Evolutionary conservation across 2,113 vertebrate species (phyloP), one percentile per base, ranked within the genome.

Genomic region (Gulo gulo): DNA sequence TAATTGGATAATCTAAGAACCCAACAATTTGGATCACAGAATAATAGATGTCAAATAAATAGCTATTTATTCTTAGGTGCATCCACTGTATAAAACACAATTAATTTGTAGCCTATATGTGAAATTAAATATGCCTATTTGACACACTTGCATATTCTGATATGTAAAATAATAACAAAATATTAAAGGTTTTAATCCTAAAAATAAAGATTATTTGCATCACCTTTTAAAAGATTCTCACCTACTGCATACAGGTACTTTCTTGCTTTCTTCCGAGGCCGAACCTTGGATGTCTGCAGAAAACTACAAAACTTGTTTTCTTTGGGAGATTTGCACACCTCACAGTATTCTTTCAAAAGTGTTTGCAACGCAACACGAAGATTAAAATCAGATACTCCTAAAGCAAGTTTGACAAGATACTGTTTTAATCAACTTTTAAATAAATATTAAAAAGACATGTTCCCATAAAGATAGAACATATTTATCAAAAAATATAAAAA

Each of bases 231-330:
- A 90, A 96, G 94, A 55, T 95, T 98, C 98, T 98, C 97, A 99
- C 99, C 99, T 98, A 99, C 99, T 91, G 99, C 99, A 97, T 99
- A 99, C 95, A 99, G 99, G 98, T 99, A 99, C 98, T 99, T 99
- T 97, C 99, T 99, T 82, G 99, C 99, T 99, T 99, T 99, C 98
- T 99, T 99, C 97, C 99, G 99, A 57, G 99, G 99, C 94, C 99
- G 99, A 98, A 99, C 99, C 98, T 99, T 99, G 97, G 99, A 98
- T 79, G 99, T 99, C 91, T 99, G 99, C 69, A 99, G 98, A 97
- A 99, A 99, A 98, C 98, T 99, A 98, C 99, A 99, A 97, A 99
- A 98, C 98, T 99, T 99, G 97, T 99, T 99, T 96, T 99, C 99
- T 99, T 99, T 99, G 88, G 99, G 99, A 97, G 99, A 99, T 98